Base-by-base conservation (phyloP, 1,140 invertebrate genomes). In the Hormaphis cornu region DNA sequence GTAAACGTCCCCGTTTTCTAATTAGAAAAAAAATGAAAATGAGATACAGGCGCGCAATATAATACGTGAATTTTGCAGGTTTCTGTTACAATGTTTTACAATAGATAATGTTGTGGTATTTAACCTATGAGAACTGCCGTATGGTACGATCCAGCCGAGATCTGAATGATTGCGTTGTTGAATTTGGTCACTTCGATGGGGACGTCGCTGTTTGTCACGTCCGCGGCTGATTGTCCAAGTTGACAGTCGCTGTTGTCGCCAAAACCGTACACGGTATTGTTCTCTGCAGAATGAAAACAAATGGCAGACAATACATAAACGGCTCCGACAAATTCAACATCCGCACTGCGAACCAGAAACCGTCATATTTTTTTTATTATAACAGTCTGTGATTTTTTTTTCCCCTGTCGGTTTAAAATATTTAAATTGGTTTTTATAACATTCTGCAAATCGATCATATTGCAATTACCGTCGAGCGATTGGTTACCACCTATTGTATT, bases 181-280 rank as follows among this genome's bases (percentile, higher is more conserved):
- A 71, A 69, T 52, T 58, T 35, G 9, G 59, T 72, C 12, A 63
- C 30, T 35, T 40, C 52, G 7, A 70, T 63, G n/a, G 72, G 69
- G 20, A 50, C 26, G 6, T 58, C 58, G 8, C 61, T 66, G 28
- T 20, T 3, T 0, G 12, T 6, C 1, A 46, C n/a, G 50, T 50
- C 16, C 6, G 44, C 0, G 14, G 8, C 26, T 7, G 61, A 20
- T 24, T 24, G 28, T 50, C 87, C 87, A 7, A 89, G 79, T 76
- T 89, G 87, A 7, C 87, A 87, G 73, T 82, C 83, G 44, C 80
- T 79, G 35, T 87, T 87, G 18, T 82, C 83, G 1, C 87, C 87
- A 76, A 85, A 86, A n/a, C 83, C 83, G 58, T 83, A 82, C 2
- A 87, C 79, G 44, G 79, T 78, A 35, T 84, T 84, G 73, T 81